Percentiles rank a stretch among this genome's conserved stretches.
Evolutionary conservation across 1,140 invertebrate species (phyloP).

Genomic region (Lasioglossum albipes): DNA sequence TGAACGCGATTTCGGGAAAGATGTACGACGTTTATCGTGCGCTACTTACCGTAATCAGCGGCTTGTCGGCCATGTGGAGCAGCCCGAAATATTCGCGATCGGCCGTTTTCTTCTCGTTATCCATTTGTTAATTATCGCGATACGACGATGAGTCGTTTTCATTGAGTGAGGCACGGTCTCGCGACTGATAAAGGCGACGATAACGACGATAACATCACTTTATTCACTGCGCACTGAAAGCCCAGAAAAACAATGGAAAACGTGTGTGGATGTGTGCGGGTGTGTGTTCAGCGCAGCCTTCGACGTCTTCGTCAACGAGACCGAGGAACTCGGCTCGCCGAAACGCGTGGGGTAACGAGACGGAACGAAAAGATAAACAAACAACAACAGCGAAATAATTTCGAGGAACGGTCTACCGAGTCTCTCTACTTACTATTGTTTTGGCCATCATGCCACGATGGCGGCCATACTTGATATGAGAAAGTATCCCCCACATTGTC

Average conservation of each 20-base stretch:
- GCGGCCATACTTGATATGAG: conserved; percentile 81
- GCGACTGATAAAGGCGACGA: conserved; percentile 48
- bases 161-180: conserved; percentile 36
- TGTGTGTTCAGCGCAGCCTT: conserved; percentile 9
- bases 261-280: too few species aligned
- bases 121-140: conserved; percentile 54
- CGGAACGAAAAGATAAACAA: conserved; percentile 10
- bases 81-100: conserved; percentile 29
- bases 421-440: conserved; percentile 78
- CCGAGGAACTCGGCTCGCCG: not conserved
- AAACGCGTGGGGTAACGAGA: not conserved
- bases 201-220: conserved; percentile 64
- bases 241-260: conserved; percentile 45
- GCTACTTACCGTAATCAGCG: conserved; percentile 56
- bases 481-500: conserved; percentile 80
- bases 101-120: conserved; percentile 42
- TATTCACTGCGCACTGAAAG: conserved; percentile 63
- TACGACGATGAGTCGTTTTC: conserved; percentile 26
- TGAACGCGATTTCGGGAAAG: not conserved
- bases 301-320: not conserved
- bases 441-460: conserved; percentile 80
- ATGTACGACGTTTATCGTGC: not conserved
- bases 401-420: conserved; percentile 35
- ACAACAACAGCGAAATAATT: conserved; percentile 25
- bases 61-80: conserved; percentile 21